A percentile compares a stretch with the other conserved stretches of the same genome.
phyloP scores from a whole-genome alignment of 1,140 invertebrate species.

The Bombus sylvicola region DNA sequence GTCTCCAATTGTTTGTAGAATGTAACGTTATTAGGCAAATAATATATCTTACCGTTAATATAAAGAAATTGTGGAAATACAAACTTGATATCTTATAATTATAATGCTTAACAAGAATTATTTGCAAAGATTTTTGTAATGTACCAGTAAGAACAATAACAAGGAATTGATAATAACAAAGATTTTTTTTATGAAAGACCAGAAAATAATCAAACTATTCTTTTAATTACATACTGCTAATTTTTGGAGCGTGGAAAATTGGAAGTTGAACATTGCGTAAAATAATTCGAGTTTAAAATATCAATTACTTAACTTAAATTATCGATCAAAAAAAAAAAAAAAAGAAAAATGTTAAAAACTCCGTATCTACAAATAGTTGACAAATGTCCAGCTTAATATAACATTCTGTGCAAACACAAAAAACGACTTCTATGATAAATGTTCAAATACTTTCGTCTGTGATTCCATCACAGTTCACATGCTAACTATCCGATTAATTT shows the following conservation, averaged over 20 bases:
- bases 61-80: not conserved
- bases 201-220: too few relatives aligned
- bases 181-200: not conserved
- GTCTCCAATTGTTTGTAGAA: not conserved
- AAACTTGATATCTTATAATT: not conserved
- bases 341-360: too few relatives aligned
- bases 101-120: not conserved
- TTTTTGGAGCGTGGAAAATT: too few relatives aligned
- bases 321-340: too few relatives aligned
- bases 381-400: too few relatives aligned
- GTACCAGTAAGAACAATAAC: not conserved
- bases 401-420: too few relatives aligned
- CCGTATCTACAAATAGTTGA: too few relatives aligned
- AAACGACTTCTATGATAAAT: not conserved
- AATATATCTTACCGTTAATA: not conserved
- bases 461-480: not conserved
- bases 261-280: too few relatives aligned
- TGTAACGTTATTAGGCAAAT: not conserved
- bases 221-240: too few relatives aligned
- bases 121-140: not conserved
- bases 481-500: not conserved
- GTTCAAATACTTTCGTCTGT: not conserved
- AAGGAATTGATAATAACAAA: not conserved
- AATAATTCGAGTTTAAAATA: too few relatives aligned
- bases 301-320: too few relatives aligned